phyloP scores from a whole-genome alignment of 2,113 vertebrate species.

The Callospermophilus lateralis region DNA sequence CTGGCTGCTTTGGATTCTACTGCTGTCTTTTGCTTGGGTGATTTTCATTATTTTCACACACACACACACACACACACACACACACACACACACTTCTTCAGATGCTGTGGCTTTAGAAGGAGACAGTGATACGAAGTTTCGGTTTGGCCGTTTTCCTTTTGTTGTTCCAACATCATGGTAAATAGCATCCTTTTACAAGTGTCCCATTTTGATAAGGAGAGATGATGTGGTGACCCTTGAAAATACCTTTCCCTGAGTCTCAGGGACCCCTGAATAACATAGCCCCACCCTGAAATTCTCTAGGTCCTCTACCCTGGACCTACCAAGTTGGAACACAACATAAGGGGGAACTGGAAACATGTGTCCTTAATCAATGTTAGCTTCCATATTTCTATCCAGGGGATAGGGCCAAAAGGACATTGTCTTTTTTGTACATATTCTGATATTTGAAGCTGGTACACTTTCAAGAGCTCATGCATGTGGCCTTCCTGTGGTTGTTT shows the following conservation, averaged over 20 bases:
- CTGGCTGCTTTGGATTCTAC: neutral
- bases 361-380: neutral
- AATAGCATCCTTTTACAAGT: neutral
- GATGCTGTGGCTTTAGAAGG: neutral
- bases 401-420: neutral
- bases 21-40: neutral
- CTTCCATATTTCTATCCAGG: neutral
- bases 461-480: neutral
- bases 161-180: neutral
- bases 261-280: neutral
- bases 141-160: neutral
- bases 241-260: neutral
- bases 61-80: neutral
- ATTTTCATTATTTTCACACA: neutral
- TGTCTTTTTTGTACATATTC: too few species aligned
- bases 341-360: neutral
- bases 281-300: neutral
- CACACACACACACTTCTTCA: neutral
- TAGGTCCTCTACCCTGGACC: neutral
- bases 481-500: neutral
- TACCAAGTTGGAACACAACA: too few species aligned
- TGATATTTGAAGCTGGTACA: neutral
- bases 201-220: neutral
- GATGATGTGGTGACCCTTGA: neutral
- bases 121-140: neutral